These are phyloP conservation scores for Ametastegia equiseti DNA, from an alignment of 2,888 invertebrate genomes.

Conservation along the genomic window DNA sequence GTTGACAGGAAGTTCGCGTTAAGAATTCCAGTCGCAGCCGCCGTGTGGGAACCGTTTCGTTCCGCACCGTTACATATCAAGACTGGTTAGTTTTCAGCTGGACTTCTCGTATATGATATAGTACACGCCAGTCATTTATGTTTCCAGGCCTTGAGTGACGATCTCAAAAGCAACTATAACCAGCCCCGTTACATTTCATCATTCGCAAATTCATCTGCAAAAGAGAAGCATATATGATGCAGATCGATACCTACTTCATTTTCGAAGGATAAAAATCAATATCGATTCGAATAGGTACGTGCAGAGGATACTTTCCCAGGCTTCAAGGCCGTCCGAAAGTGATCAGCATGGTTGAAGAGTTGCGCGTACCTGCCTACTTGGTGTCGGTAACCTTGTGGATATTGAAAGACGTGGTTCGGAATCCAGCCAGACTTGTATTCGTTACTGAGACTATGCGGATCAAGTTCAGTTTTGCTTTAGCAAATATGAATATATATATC, in stretches of 20 bases:
- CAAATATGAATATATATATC: not conserved
- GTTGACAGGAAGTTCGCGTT: conserved; percentile 40
- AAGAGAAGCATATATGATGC: too few relatives aligned
- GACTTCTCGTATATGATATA: too few relatives aligned
- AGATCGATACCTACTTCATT: too few relatives aligned
- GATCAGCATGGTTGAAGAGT: not conserved
- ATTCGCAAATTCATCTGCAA: too few relatives aligned
- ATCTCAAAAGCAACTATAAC: not conserved
- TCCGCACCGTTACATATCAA: conserved; percentile 28
- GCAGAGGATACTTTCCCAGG: too few relatives aligned
- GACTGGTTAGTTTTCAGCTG: not conserved
- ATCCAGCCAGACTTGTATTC: conserved; percentile 55
- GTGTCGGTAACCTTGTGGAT: not conserved
- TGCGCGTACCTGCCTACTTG: not conserved
- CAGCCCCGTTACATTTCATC: not conserved
- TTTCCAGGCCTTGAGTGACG: not conserved
- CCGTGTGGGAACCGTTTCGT: conserved; percentile 14
- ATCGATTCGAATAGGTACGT: not conserved
- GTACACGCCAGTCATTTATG: not conserved
- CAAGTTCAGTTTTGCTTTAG: conserved; percentile 47
- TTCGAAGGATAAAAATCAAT: too few relatives aligned
- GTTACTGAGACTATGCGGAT: conserved; percentile 66
- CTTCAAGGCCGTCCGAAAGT: conserved; percentile 18
- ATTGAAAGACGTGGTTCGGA: not conserved
- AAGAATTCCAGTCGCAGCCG: not conserved